Conservation (phyloP, 2,797 vertebrate genomes). For the Megaceryle alcyon region DNA sequence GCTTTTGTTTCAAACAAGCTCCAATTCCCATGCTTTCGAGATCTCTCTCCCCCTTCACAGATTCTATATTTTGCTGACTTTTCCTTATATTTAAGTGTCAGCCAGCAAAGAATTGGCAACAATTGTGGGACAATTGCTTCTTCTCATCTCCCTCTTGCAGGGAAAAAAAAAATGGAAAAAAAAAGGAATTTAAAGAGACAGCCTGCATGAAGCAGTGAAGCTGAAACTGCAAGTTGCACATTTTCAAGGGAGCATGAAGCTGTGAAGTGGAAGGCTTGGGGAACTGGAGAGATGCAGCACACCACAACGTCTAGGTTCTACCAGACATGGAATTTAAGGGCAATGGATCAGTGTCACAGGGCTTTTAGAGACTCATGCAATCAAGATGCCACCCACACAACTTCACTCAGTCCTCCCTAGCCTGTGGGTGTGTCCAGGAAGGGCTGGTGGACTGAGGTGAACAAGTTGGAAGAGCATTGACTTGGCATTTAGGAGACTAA, state of each 20-base stretch:
- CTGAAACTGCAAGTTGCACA: background rate
- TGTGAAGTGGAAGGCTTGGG: background rate
- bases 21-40: slow-evolving; percentile 35
- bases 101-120: slow-evolving; percentile 50
- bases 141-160: background rate
- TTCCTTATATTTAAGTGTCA: slow-evolving; percentile 9
- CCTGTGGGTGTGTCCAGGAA: background rate
- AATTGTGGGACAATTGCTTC: slow-evolving; percentile 37
- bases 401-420: background rate
- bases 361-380: background rate
- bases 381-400: rapidly evolving
- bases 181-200: slow-evolving; percentile 19
- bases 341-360: background rate
- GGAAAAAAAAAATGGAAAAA: background rate
- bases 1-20: slow-evolving; percentile 30
- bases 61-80: slow-evolving; percentile 57
- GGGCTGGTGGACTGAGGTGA: background rate
- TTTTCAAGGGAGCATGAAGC: background rate
- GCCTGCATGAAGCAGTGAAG: background rate
- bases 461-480: background rate
- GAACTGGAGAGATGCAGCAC: background rate
- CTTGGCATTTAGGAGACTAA: background rate
- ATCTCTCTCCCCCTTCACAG: background rate
- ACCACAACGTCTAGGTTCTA: background rate
- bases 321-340: background rate